A percentile compares a stretch with the other conserved stretches of the same genome.
Evolutionary conservation across 1,140 invertebrate genomes (phyloP).

Genomic region (Danaus melanippus): DNA sequence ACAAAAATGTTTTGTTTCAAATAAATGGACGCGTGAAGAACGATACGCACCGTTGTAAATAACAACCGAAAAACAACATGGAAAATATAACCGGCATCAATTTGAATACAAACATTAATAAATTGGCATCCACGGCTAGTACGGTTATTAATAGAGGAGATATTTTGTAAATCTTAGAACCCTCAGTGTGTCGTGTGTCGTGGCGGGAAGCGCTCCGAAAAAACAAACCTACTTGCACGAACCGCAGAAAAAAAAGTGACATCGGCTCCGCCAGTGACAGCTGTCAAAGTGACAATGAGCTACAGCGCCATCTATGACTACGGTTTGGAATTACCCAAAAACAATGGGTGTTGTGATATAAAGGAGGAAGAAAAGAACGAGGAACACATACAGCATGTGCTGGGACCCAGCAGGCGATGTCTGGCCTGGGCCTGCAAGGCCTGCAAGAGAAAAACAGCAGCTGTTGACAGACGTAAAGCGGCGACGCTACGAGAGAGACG

Average conservation of each 20-base stretch:
- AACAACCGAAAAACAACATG: conserved; percentile 12
- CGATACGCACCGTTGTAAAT: not conserved
- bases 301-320: conserved; percentile 26
- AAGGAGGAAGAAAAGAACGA: conserved; percentile 48
- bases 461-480: conserved; percentile 95
- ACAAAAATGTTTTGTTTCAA: too few species aligned
- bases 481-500: conserved; percentile 95
- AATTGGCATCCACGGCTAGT: conserved; percentile 64
- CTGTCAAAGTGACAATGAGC: conserved; percentile 37
- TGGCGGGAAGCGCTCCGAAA: conserved; percentile 49
- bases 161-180: conserved; percentile 67
- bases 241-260: conserved; percentile 21
- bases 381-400: conserved; percentile 56
- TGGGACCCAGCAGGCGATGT: conserved; percentile 80
- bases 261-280: conserved; percentile 1
- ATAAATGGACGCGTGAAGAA: too few species aligned
- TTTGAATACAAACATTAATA: conserved; percentile 70
- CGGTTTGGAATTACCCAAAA: conserved; percentile 24
- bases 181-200: conserved; percentile 54
- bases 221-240: conserved; percentile 37
- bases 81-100: conserved; percentile 67
- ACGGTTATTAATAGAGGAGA: conserved; percentile 66
- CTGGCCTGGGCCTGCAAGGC: conserved; percentile 97
- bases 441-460: conserved; percentile 94
- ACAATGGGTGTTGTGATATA: conserved; percentile 40